A percentile compares a stretch with the other conserved stretches of the same genome.
phyloP scores from a whole-genome alignment of 1,140 invertebrate genomes.

The Cephus cinctus region DNA sequence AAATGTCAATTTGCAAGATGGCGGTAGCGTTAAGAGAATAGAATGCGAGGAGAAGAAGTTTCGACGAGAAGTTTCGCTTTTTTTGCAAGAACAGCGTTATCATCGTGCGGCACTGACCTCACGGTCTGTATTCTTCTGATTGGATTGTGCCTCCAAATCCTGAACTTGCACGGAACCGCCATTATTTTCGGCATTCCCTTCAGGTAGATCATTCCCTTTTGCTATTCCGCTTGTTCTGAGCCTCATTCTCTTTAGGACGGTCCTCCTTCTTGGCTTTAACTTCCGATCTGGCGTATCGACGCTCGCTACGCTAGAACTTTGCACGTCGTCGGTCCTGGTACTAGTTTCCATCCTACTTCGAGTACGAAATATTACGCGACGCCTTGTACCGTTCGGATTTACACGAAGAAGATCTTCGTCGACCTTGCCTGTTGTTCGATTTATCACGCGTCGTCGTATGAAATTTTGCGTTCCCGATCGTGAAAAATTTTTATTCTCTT shows the following conservation, averaged over 20 bases:
- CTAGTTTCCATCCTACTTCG: background rate
- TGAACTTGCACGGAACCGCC: background rate
- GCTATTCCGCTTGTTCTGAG: background rate
- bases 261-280: background rate
- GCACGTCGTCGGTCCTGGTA: conserved; percentile 1
- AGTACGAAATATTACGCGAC: background rate
- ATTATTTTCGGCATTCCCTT: background rate
- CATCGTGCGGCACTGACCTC: no score
- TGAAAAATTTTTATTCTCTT: no score
- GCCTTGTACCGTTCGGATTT: background rate
- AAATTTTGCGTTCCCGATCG: background rate
- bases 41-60: no score
- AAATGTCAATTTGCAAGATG: no score
- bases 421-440: background rate
- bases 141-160: background rate
- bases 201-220: no score
- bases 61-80: no score
- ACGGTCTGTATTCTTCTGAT: no score
- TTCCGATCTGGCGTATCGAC: no score
- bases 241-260: background rate
- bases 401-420: background rate
- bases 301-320: conserved; percentile 3
- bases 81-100: no score
- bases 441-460: background rate
- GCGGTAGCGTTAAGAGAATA: no score